Percentiles rank a stretch among this genome's conserved stretches.
These are phyloP conservation scores for Lamprologus lemairii DNA, from an alignment of 2,113 vertebrate species.

Conservation along the genomic window DNA sequence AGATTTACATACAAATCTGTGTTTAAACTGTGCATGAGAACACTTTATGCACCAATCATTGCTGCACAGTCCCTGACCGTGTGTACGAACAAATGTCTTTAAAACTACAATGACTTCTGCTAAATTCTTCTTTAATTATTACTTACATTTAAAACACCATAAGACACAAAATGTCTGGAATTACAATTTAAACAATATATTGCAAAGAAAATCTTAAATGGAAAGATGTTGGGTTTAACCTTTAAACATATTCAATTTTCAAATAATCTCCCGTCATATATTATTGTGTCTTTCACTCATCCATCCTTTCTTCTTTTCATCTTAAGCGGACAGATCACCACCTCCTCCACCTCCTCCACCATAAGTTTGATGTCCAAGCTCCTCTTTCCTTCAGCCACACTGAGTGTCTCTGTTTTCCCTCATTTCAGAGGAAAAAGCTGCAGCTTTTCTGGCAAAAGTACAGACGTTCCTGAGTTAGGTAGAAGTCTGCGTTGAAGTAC, in stretches of 20 bases:
- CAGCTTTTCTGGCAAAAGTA: neutral
- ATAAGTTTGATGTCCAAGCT: neutral
- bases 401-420: neutral
- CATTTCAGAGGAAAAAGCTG: neutral
- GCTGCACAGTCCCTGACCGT: rapidly evolving
- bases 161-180: neutral
- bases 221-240: neutral
- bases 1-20: neutral
- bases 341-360: neutral
- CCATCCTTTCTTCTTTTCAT: neutral
- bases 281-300: neutral
- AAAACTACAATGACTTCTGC: neutral
- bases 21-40: neutral
- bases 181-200: neutral
- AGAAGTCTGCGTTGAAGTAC: neutral
- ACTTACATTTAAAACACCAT: too few species aligned
- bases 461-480: neutral
- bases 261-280: neutral
- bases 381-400: neutral
- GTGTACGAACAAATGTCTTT: neutral
- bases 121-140: neutral
- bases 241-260: rapidly evolving
- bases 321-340: neutral
- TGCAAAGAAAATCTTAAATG: neutral
- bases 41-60: neutral